A percentile compares a stretch with the other conserved stretches of the same genome.
phyloP scores from a whole-genome alignment of 1,140 invertebrate species.

The Araneus ventricosus region DNA sequence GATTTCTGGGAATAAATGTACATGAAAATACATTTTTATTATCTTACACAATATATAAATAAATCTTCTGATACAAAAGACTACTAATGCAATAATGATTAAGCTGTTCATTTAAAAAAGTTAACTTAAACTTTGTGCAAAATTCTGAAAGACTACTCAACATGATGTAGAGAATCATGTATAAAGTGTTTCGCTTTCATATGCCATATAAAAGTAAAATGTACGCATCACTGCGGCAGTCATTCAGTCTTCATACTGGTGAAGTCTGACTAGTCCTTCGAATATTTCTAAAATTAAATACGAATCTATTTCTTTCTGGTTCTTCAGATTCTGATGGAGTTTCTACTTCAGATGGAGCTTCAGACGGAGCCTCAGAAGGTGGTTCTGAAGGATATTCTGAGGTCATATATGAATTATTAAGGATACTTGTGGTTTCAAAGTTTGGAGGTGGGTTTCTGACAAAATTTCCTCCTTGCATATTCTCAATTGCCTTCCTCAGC shows the following conservation, averaged over 20 bases:
- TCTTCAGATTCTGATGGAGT: constrained; percentile 69
- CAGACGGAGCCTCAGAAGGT: constrained; percentile 73
- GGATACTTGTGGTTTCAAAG: constrained; percentile 67
- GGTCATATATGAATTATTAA: constrained; percentile 51
- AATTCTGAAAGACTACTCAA: constrained; percentile 66
- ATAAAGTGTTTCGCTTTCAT: constrained; percentile 30
- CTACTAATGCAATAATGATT: constrained; percentile 19
- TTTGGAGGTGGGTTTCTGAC: constrained; percentile 43
- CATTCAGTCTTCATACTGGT: constrained; percentile 59
- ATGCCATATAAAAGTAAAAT: constrained; percentile 57
- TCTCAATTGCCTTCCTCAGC: constrained; percentile 75
- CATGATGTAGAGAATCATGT: constrained; percentile 74
- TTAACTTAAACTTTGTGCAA: constrained; percentile 51
- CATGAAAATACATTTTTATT: background rate
- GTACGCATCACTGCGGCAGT: background rate
- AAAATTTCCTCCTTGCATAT: constrained; percentile 74
- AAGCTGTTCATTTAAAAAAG: background rate
- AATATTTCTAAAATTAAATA: constrained; percentile 69
- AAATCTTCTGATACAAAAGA: constrained; percentile 10
- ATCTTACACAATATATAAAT: background rate
- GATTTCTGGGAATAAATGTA: background rate
- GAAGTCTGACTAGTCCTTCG: constrained; percentile 70
- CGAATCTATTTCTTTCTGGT: constrained; percentile 63
- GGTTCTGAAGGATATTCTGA: constrained; percentile 72
- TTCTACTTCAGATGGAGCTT: constrained; percentile 72